Evolutionary conservation across 2,888 invertebrate species (phyloP), one percentile per base, ranked within the genome.

Genomic region (Caenorhabditis uteleia): DNA sequence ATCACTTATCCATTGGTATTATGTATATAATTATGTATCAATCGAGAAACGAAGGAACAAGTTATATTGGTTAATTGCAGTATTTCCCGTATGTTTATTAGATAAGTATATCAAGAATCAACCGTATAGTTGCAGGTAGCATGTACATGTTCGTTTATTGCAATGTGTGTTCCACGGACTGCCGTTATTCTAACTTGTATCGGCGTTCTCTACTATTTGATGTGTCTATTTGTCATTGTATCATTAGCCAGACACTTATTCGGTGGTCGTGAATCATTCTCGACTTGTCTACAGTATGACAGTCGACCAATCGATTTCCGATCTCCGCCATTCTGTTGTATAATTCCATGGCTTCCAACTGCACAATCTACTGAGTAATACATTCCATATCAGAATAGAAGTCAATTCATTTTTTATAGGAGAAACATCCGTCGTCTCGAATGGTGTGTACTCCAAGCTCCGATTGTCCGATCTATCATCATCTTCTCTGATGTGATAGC

Each of bases 191-290:
- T 78, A 36, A 77, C 80, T 16, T 69, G 71, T 14, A 59, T 77
- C 34, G 81, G 81, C 7, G 67, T 81, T 7, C 70, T 81, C 39
- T 82, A 80, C 60, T 82, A 79, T 60, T 69, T 82, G 7, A 68
- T 79, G 49, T 82, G 81, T 46, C 72, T 81, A 7, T 79, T 79
- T 26, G 77, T 82, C 1, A 61, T 82, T 16, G 78, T 82, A n/a
- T 78, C 80, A 0, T 73, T 81, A 14, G 79, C 78, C 16, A 56
- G 74, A 31, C 72, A 75, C 51, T 57, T 75, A 21, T 75, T 71
- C 51, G 75, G 73, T 3, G 75, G 75, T 8, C 68, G 70, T 21
- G 47, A 53, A 16, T 60, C 61, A 12, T 70, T 70, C 25, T 70
- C 70, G 36, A 67, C 68, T 29, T 56, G 53, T 33, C 69, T 78